Base-by-base conservation (phyloP, 1,140 invertebrate species). In the Diprion similis region DNA sequence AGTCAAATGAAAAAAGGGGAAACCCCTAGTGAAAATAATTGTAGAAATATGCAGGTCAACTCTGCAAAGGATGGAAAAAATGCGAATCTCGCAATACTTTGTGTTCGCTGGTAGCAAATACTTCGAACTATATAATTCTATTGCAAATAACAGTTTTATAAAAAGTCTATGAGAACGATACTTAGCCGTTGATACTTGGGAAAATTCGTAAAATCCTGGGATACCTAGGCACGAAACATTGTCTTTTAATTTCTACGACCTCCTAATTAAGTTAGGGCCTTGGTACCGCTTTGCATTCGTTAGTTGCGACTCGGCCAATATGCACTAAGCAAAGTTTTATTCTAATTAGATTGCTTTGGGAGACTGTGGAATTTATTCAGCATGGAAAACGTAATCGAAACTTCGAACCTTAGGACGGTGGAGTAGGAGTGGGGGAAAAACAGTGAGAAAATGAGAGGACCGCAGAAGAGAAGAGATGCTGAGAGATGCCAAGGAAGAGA, bases 321-420 rank as follows among this genome's bases (percentile, higher is more conserved):
- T 59, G 51, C 51, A 59, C 11, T 59, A 59, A 59, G 51, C 51
- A 59, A 59, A 59, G 51, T 59, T 59, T 59, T 59, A 59, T 59
- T 59, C 51, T 59, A 59, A 59, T 59, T 59, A 59, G 51, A 59
- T 59, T 59, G 51, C 51, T 59, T 59, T 59, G 51, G 51, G 66
- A 68, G 37, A 68, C 8, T 68, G 66, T 68, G 66, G 66, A 68
- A 68, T 68, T 68, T 68, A 68, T 68, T 68, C 66, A 68, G 66
- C 37, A 68, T 19, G 17, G 66, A 7, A 19, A 68, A 68, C 66
- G 11, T 68, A 68, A 68, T 68, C 66, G 66, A 68, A 68, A 68
- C 66, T 68, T 68, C 8, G 11, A 17, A 18, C 66, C 18, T 7
- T 68, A 45, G 18, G 66, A 45, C 66, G 11, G 37, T 19, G 66